phyloP scores from a whole-genome alignment of 2,113 vertebrate genomes.

The Aldabrachelys gigantea region DNA sequence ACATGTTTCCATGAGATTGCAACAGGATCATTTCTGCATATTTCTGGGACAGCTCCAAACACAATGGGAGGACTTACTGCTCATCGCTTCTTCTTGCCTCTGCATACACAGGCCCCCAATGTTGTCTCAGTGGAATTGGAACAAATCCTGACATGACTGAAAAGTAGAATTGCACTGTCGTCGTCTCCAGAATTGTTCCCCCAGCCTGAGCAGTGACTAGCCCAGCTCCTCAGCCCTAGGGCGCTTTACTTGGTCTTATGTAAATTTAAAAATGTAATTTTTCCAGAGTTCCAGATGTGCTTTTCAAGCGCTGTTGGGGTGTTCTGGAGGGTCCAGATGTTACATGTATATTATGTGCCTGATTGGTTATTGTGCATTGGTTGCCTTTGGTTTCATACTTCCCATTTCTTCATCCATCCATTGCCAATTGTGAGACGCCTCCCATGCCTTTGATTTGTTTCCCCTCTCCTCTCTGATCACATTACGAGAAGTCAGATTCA shows the following conservation, averaged over 20 bases:
- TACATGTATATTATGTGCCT: fast-evolving
- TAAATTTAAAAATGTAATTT: slow-evolving; percentile 8
- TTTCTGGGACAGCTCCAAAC: neutral
- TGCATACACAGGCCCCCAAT: neutral
- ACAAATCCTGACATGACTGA: neutral
- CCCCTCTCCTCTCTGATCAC: neutral
- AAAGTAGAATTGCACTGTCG: neutral
- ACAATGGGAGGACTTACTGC: neutral
- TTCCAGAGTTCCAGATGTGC: neutral
- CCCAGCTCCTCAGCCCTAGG: neutral
- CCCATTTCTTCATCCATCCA: neutral
- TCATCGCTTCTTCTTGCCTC: neutral
- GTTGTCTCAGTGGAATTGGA: neutral
- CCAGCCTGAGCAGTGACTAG: neutral
- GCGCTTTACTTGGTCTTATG: neutral
- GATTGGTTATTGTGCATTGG: neutral
- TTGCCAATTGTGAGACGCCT: neutral
- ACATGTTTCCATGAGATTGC: neutral
- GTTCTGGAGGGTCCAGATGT: neutral
- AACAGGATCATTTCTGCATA: neutral
- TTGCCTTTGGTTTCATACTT: neutral
- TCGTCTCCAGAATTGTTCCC: neutral
- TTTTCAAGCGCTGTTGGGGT: neutral
- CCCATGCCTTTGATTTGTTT: neutral
- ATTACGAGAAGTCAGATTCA: neutral